Evolutionary conservation across 1,140 invertebrate species (phyloP).

Genomic region (Liolophura sinensis): DNA sequence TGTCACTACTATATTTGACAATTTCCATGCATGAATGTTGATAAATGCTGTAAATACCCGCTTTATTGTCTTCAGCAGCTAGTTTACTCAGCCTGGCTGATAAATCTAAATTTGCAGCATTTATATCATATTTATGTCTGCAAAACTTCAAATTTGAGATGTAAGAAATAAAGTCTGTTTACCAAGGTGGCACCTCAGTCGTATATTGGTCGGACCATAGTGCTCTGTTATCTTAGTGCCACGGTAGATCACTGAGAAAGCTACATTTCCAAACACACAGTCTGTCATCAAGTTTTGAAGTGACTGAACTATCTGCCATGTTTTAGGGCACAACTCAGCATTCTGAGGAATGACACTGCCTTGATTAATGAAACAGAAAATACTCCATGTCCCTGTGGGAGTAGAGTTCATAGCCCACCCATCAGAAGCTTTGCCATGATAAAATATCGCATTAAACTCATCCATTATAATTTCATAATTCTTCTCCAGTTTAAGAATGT

Average conservation of each 20-base stretch:
- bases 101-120: no score
- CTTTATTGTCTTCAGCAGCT: no score
- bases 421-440: conserved; percentile 1
- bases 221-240: conserved; percentile 37
- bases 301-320: conserved; percentile 22
- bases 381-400: conserved; percentile 34
- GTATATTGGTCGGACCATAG: conserved; percentile 44
- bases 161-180: not conserved
- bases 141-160: not conserved
- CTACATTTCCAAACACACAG: conserved; percentile 46
- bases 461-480: conserved; percentile 20
- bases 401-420: conserved; percentile 39
- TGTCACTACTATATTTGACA: no score
- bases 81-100: no score
- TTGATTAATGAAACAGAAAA: conserved; percentile 47
- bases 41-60: no score
- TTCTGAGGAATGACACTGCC: conserved; percentile 29
- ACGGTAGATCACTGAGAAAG: conserved; percentile 41
- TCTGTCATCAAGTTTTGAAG: conserved; percentile 28
- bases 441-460: conserved; percentile 23
- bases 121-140: no score
- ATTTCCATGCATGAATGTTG: no score
- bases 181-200: conserved; percentile 46
- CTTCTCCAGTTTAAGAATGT: conserved; percentile 15
- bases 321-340: conserved; percentile 25